Percentiles rank a stretch among this genome's conserved stretches.
Evolutionary conservation across 2,888 invertebrate species (phyloP).

Genomic region (Aspidiotus rigidus): DNA sequence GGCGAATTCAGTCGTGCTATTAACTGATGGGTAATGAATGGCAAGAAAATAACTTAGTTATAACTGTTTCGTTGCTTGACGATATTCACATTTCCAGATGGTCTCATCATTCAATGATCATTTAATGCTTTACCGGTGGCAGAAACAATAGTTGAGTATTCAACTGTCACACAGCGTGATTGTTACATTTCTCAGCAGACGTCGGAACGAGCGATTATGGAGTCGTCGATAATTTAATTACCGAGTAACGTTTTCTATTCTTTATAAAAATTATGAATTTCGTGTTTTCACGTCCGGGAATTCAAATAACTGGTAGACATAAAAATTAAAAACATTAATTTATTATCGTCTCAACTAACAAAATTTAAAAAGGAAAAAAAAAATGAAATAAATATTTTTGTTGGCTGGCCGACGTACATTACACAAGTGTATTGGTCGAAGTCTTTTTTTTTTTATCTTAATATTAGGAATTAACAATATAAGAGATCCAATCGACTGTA

Average conservation of each 20-base stretch:
- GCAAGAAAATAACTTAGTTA: neutral
- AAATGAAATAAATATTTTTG: constrained; percentile 11
- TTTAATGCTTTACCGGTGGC: too few species aligned
- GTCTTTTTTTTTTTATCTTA: neutral
- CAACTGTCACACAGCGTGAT: neutral
- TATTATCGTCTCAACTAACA: constrained; percentile 23
- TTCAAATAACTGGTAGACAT: too few species aligned
- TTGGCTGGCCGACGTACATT: constrained; percentile 23
- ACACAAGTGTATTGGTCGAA: constrained; percentile 6
- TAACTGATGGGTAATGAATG: neutral
- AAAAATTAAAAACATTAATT: constrained; percentile 27
- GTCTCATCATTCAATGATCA: too few species aligned
- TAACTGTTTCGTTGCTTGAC: neutral
- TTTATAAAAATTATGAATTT: too few species aligned
- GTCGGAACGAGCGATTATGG: neutral
- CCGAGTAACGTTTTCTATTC: constrained; percentile 1
- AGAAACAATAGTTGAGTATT: too few species aligned
- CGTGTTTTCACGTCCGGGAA: too few species aligned
- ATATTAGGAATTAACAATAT: constrained; percentile 48
- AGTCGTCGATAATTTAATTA: neutral
- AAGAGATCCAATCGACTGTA: constrained; percentile 85
- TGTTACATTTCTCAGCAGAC: neutral
- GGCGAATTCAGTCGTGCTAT: too few species aligned
- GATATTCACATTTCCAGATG: neutral
- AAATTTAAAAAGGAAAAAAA: constrained; percentile 3